Percentiles rank a stretch among this genome's conserved stretches.
Conservation (phyloP, 2,888 invertebrate genomes). For the Cacoxenus indagator region DNA sequence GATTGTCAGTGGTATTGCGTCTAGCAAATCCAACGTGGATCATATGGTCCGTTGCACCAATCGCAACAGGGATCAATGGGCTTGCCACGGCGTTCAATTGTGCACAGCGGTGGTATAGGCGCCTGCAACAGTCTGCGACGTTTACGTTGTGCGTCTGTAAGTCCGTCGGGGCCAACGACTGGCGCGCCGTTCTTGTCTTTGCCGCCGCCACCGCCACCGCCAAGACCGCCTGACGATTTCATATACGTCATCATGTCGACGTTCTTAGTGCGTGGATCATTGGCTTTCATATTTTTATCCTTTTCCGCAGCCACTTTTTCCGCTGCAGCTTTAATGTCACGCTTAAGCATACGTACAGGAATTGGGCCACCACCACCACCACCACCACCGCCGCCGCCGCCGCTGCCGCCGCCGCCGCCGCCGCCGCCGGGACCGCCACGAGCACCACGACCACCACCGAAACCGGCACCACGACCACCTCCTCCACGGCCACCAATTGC, state of each 20-base stretch:
- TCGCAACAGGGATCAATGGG: slow-evolving; percentile 38
- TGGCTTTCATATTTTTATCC: slow-evolving; percentile 18
- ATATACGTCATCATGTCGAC: slow-evolving; percentile 49
- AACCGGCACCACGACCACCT: slow-evolving; percentile 4
- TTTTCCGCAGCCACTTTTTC: slow-evolving; percentile 23
- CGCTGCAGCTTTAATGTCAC: background rate
- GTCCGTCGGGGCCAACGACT: slow-evolving; percentile 40
- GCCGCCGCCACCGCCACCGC: slow-evolving; percentile 28
- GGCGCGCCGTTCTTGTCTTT: slow-evolving; percentile 33
- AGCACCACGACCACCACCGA: slow-evolving; percentile 20
- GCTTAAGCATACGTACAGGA: slow-evolving; percentile 21
- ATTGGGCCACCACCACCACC: slow-evolving; percentile 22
- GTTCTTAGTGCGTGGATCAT: slow-evolving; percentile 31
- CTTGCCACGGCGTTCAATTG: slow-evolving; percentile 47
- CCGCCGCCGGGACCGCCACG: slow-evolving; percentile 22
- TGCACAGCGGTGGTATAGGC: slow-evolving; percentile 44
- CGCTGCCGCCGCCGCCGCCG: slow-evolving; percentile 12
- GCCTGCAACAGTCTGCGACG: slow-evolving; percentile 37
- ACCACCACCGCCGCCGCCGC: slow-evolving; percentile 26
- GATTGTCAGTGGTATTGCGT: background rate
- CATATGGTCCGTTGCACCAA: slow-evolving; percentile 19
- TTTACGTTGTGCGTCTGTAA: slow-evolving; percentile 40
- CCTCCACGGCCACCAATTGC: slow-evolving; percentile 18
- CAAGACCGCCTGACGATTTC: slow-evolving; percentile 14
- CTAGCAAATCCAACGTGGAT: slow-evolving; percentile 16